phyloP scores from a whole-genome alignment of 1,140 invertebrate species.

The Lasioglossum baleicum region DNA sequence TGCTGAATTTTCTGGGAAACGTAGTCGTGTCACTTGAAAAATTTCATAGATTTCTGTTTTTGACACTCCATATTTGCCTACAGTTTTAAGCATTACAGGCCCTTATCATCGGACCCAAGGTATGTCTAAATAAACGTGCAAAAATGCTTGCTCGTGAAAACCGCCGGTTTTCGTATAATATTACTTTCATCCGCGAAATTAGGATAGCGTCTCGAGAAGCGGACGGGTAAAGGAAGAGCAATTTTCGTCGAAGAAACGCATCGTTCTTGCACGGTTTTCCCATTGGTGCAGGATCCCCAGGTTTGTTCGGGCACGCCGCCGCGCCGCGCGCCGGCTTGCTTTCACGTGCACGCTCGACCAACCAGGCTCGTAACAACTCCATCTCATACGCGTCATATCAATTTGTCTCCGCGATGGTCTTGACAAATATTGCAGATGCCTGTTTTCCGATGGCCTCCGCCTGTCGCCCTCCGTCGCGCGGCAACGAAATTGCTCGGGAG shows the following conservation, averaged over 20 bases:
- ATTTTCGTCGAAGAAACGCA: neutral
- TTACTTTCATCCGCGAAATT: neutral
- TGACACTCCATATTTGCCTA: too few relatives aligned
- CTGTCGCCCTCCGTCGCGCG: slow-evolving; percentile 25
- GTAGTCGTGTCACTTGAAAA: too few relatives aligned
- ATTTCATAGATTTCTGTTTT: too few relatives aligned
- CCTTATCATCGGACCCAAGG: too few relatives aligned
- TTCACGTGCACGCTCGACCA: neutral
- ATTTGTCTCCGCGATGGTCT: slow-evolving; percentile 66
- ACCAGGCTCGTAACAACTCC: slow-evolving; percentile 54
- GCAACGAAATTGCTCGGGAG: slow-evolving; percentile 67
- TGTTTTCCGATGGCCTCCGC: slow-evolving; percentile 33
- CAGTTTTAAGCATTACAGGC: too few relatives aligned
- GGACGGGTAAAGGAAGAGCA: neutral
- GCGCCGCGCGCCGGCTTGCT: neutral
- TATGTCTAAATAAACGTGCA: too few relatives aligned
- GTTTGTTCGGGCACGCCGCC: too few relatives aligned
- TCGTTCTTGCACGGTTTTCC: slow-evolving; percentile 4
- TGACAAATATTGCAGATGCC: slow-evolving; percentile 69
- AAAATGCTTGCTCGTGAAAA: neutral
- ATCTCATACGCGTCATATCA: slow-evolving; percentile 69
- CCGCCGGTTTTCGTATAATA: neutral
- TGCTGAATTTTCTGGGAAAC: too few relatives aligned
- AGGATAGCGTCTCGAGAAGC: neutral
- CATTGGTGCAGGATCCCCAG: neutral